phyloP scores from a whole-genome alignment of 2,797 vertebrate genomes.

The Scyliorhinus canicula region DNA sequence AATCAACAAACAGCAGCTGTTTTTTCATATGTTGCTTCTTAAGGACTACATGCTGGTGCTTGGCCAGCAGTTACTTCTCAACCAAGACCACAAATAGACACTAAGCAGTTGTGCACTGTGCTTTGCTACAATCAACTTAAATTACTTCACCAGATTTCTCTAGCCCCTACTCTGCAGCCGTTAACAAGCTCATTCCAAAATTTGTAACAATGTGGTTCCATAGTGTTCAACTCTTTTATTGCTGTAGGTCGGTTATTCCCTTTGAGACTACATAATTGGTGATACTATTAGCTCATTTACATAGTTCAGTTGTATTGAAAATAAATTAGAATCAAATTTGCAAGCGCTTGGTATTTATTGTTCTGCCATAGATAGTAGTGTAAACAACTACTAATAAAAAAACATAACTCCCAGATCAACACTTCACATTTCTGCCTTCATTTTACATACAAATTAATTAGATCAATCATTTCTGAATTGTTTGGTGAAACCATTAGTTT shows the following conservation, averaged over 20 bases:
- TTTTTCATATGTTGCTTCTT: background rate
- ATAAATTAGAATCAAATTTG: background rate
- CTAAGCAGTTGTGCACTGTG: background rate
- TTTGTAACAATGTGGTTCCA: background rate
- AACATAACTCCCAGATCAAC: background rate
- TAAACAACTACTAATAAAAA: background rate
- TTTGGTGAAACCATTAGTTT: background rate
- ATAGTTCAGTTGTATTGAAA: background rate
- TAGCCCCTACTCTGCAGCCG: background rate
- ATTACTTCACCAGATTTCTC: background rate
- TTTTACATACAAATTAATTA: background rate
- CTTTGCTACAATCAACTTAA: background rate
- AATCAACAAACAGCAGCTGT: background rate
- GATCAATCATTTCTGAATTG: constrained; percentile 13
- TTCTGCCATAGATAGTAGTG: background rate
- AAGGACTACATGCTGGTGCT: background rate
- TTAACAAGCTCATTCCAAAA: background rate
- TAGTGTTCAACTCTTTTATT: background rate
- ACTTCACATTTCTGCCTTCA: background rate
- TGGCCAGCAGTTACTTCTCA: background rate
- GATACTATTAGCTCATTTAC: background rate
- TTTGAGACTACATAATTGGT: background rate
- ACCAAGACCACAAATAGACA: background rate
- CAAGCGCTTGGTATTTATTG: background rate
- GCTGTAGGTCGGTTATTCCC: background rate